phyloP scores from a whole-genome alignment of 2,888 invertebrate species.

The Anoncus sp. region DNA sequence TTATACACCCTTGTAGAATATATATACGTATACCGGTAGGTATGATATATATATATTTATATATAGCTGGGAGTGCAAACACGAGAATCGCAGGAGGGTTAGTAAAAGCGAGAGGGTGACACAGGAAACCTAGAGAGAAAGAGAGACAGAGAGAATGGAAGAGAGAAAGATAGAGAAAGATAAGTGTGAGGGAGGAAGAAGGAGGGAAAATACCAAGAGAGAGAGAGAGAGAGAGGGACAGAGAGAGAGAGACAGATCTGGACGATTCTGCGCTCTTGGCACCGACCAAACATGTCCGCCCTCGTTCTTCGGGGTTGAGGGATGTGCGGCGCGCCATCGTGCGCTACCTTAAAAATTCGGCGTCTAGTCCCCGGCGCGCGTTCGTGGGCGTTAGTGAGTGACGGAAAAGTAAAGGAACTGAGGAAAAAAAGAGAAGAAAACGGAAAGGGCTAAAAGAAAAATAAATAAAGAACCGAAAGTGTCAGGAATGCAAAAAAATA shows the following conservation, averaged over 20 bases:
- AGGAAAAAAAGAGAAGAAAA: conserved; percentile 14
- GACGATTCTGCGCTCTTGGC: conserved; percentile 71
- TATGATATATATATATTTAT: not conserved
- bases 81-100: conserved; percentile 12
- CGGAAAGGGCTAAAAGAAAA: conserved; percentile 17
- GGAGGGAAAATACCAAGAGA: conserved; percentile 15
- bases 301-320: conserved; percentile 68
- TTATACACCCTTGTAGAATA: conserved; percentile 16
- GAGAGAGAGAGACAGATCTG: conserved; percentile 18
- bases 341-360: conserved; percentile 63
- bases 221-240: conserved; percentile 11
- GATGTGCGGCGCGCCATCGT: conserved; percentile 68
- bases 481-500: conserved; percentile 18
- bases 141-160: conserved; percentile 20
- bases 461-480: conserved; percentile 33
- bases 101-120: conserved; percentile 25
- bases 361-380: conserved; percentile 64
- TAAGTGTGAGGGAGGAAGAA: conserved; percentile 21
- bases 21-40: conserved; percentile 4
- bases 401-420: conserved; percentile 52
- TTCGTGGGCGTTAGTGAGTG: conserved; percentile 65
- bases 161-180: conserved; percentile 42
- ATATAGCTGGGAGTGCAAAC: conserved; percentile 30
- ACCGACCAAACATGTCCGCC: conserved; percentile 77
- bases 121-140: conserved; percentile 22